Evolutionary conservation across 1,140 invertebrate species (phyloP).

Genomic region (Anthonomus grandis): DNA sequence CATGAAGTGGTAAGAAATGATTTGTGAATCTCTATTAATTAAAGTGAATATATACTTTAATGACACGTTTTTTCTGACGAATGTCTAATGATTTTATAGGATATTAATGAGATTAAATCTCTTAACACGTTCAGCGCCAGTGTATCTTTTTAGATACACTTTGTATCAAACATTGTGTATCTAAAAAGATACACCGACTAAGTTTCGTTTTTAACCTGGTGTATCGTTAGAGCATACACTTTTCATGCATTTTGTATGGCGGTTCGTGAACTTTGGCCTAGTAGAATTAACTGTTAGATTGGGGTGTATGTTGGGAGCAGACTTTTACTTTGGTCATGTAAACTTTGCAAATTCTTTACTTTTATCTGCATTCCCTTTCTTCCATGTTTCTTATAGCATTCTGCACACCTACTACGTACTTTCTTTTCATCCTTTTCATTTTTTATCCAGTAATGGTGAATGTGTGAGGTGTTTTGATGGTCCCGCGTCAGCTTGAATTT

Average conservation of each 20-base stretch:
- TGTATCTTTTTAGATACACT: not conserved
- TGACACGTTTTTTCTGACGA: too few relatives aligned
- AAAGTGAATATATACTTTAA: too few relatives aligned
- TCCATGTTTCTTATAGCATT: too few relatives aligned
- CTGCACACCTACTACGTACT: not conserved
- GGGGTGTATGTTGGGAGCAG: not conserved
- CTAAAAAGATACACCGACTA: not conserved
- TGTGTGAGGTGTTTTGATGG: not conserved
- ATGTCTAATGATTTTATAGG: too few relatives aligned
- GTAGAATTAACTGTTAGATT: not conserved
- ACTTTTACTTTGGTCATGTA: not conserved
- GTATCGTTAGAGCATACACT: not conserved
- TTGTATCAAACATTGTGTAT: not conserved
- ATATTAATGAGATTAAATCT: too few relatives aligned
- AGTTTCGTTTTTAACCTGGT: not conserved
- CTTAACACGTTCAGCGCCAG: not conserved
- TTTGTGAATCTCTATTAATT: too few relatives aligned
- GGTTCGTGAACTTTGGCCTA: not conserved
- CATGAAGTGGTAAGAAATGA: too few relatives aligned
- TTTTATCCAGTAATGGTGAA: slow-evolving; percentile 2
- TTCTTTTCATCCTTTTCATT: slow-evolving; percentile 1
- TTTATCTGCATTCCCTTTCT: not conserved
- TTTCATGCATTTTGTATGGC: not conserved
- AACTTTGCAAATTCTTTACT: too few relatives aligned
- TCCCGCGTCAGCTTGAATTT: slow-evolving; percentile 5